Base-by-base conservation (phyloP, 2,888 invertebrate species). In the Caenorhabditis sp. region DNA sequence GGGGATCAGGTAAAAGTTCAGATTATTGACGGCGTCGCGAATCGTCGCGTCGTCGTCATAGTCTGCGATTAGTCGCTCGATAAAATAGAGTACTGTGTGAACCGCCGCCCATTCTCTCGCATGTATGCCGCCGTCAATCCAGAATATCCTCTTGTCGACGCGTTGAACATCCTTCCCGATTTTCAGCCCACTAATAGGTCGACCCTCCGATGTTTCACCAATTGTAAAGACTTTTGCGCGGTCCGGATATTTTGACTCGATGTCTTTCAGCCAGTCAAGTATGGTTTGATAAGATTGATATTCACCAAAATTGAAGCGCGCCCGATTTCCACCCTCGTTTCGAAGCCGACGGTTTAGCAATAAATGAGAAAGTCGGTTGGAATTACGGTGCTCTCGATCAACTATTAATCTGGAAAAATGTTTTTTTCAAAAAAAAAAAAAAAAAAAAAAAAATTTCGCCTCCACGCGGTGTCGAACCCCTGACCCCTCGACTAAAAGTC, bases 111-210 rank as follows among this genome's bases (percentile, higher is more conserved):
- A 87, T 66, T 87, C 85, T 59, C 83, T 68, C 19, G 86, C 85
- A 69, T 87, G 87, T 53, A 87, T 87, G 8, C 87, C 87, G 23
- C 83, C 87, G 69, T 87, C 87, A 51, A 87, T 82, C 86, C 86
- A 87, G 26, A 87, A 78, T 8, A 79, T 72, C 50, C 82, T 68
- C 58, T 85, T 85, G 57, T 72, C 72, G 8, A 75, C 78, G 36
- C 79, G 72, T 55, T 63, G 62, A 58, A 82, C 75, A 50, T 82
- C 79, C 27, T 63, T 81, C 37, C 86, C 86, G 61, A 86, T 83
- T 80, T 87, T 85, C 59, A 87, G 83, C 12, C 82, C 84, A 60
- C 78, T 69, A 66, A 87, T 87, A 12, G 81, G 77, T 27, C 87
- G 63, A 10, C 81, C 81, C 60, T 87, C 87, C 50, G 69, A 76